Base-by-base conservation (phyloP, 2,113 vertebrate species). In the Myrmecobius fasciatus region DNA sequence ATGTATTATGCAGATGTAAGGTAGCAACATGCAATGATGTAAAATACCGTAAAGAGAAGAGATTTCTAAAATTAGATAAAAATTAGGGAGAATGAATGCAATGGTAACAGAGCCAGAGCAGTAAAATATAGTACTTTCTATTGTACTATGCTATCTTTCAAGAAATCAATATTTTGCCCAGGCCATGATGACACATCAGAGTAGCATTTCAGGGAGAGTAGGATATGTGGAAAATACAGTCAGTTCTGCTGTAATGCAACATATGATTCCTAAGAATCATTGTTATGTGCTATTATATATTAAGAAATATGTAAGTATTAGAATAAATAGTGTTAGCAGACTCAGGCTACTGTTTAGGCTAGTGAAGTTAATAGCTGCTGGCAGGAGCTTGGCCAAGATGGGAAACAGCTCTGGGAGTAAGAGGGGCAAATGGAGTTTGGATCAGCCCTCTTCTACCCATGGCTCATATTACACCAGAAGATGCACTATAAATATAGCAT, bases 1-100 rank as follows among this genome's bases (percentile, higher is more conserved):
- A 93, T 94, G 95, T 91, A 54, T 92, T 95, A 93, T 93, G 91
- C 90, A 53, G 95, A 43, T 89, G 0, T 5, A 53, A 91, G 53
- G 92, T 93, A n/a, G 91, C 92, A 89, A n/a, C 52, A 60, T 89
- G 91, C 88, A 48, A 56, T 92, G 52, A 93, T 90, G 31, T 48
- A 92, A 92, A 94, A 90, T 53, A 53, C 3, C 7, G 8, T 24
- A 47, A 83, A 91, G 52, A 20, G 52, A 91, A 93, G 43, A 52
- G 49, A 46, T 95, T 96, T 91, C 90, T 46, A 88, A 94, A 60
- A 94, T 92, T 89, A 93, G 52, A 10, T 49, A 11, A 10, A 52
- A 90, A 43, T 75, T 96, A 49, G 60, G 90, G 88, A 94, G 25
- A 11, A 4, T 48, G 51, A 83, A 91, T 25, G 89, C 25, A 89